phyloP scores from a whole-genome alignment of 2,888 invertebrate species.

The Drosophila maculinotata region DNA sequence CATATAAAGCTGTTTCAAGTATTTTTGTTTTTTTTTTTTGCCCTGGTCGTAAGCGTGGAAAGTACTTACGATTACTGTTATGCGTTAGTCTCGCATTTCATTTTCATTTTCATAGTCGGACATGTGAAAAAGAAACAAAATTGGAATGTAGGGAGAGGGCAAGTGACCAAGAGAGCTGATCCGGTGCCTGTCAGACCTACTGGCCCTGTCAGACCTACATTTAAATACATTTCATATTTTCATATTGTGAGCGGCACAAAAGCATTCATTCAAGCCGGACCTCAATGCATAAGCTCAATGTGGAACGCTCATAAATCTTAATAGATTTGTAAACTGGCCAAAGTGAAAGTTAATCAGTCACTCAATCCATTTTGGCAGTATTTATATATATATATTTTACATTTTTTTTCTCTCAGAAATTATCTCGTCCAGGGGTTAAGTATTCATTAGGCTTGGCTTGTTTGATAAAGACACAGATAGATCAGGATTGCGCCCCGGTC shows the following conservation, averaged over 20 bases:
- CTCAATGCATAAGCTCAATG: constrained; percentile 38
- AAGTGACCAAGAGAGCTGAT: constrained; percentile 2
- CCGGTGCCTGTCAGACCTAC: constrained; percentile 1
- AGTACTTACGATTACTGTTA: constrained; percentile 14
- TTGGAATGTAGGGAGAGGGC: constrained; percentile 20
- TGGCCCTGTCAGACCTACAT: constrained; percentile 27
- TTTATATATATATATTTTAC: constrained; percentile 1
- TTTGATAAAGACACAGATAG: constrained; percentile 46
- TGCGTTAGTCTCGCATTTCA: constrained; percentile 26
- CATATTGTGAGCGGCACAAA: constrained; percentile 39
- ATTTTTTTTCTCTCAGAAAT: constrained; percentile 31
- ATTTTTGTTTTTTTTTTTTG: background rate
- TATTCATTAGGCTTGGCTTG: constrained; percentile 58
- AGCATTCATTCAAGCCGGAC: constrained; percentile 34
- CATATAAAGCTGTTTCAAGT: constrained; percentile 16
- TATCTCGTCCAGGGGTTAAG: constrained; percentile 50
- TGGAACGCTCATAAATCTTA: constrained; percentile 59
- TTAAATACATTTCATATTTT: constrained; percentile 18
- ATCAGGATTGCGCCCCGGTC: too few relatives aligned
- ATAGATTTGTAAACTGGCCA: constrained; percentile 57
- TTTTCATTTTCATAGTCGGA: constrained; percentile 20
- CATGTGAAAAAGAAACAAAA: constrained; percentile 3
- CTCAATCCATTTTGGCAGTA: constrained; percentile 46
- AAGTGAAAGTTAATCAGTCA: constrained; percentile 69
- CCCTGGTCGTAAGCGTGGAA: constrained; percentile 22